These are phyloP conservation scores for Leucosticte australis DNA, from an alignment of 2,113 vertebrate species.

Conservation along the genomic window DNA sequence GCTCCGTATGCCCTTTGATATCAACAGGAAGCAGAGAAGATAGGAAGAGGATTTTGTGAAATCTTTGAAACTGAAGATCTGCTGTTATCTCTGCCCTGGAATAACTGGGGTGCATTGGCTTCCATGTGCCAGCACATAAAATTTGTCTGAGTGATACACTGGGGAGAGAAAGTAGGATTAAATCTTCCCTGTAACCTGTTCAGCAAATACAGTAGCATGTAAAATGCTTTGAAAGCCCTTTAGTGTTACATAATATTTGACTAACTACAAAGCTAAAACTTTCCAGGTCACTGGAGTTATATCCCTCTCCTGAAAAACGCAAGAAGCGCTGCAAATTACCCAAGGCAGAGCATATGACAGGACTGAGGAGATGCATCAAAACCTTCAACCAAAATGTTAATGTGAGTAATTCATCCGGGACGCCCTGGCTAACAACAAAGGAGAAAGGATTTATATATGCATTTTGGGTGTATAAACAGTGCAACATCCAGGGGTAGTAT, in stretches of 20 bases:
- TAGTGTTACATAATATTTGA: not conserved
- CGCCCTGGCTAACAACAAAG: not conserved
- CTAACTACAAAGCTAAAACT: not conserved
- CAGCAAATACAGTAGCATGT: not conserved
- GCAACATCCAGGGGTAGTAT: not conserved
- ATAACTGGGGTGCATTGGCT: not conserved
- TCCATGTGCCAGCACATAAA: not conserved
- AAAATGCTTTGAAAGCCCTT: not conserved
- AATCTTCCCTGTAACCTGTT: not conserved
- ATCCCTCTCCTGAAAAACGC: not conserved
- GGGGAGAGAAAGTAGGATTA: not conserved
- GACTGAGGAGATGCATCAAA: constrained; percentile 23
- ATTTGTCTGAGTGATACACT: not conserved
- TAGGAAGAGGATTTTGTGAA: not conserved
- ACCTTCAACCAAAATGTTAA: not conserved
- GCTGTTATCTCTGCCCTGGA: not conserved
- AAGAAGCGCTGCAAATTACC: not conserved
- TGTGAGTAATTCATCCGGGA: constrained; percentile 34
- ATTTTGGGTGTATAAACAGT: not conserved
- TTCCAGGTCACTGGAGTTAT: not conserved
- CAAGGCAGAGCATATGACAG: not conserved
- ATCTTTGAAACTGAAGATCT: not conserved
- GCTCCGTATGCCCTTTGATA: not conserved
- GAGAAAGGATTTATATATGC: not conserved
- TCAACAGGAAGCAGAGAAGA: not conserved